These are phyloP conservation scores for Neodiprion lecontei DNA, from an alignment of 1,140 invertebrate species.

Conservation along the genomic window DNA sequence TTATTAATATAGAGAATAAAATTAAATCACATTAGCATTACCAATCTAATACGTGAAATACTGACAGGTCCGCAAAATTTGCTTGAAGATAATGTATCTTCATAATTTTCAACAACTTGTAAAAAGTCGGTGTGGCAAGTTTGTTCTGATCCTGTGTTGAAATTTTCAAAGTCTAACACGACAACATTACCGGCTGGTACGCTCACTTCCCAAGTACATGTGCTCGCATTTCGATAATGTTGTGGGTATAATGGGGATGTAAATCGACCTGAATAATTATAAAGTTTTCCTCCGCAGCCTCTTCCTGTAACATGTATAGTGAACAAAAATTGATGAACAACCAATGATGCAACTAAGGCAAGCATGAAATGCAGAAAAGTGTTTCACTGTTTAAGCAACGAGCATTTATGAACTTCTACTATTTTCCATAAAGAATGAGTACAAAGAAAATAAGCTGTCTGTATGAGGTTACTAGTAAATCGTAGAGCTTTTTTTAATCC, in stretches of 20 bases:
- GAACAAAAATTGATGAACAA: background rate
- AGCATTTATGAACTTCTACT: too few species aligned
- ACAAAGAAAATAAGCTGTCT: conserved; percentile 9
- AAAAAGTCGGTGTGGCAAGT: conserved; percentile 72
- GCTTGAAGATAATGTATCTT: conserved; percentile 39
- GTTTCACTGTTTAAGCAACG: background rate
- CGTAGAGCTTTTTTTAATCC: conserved; percentile 9
- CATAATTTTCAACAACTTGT: conserved; percentile 59
- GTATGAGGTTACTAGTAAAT: conserved; percentile 4
- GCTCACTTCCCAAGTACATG: conserved; percentile 75
- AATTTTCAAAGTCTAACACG: conserved; percentile 66
- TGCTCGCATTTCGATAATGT: conserved; percentile 65
- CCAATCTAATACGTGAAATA: background rate
- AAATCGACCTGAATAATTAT: conserved; percentile 74
- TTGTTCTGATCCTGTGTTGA: conserved; percentile 68
- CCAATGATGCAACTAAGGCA: background rate
- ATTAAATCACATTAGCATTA: background rate
- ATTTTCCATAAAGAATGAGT: too few species aligned
- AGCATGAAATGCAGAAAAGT: background rate
- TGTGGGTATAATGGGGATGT: conserved; percentile 80
- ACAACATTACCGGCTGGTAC: conserved; percentile 70
- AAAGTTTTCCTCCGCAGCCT: conserved; percentile 82
- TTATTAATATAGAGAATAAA: background rate
- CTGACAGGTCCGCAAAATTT: conserved; percentile 67
- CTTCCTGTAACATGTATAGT: conserved; percentile 51